These are phyloP conservation scores for Polypedilum pembai DNA, from an alignment of 1,140 invertebrate species.

Conservation along the genomic window DNA sequence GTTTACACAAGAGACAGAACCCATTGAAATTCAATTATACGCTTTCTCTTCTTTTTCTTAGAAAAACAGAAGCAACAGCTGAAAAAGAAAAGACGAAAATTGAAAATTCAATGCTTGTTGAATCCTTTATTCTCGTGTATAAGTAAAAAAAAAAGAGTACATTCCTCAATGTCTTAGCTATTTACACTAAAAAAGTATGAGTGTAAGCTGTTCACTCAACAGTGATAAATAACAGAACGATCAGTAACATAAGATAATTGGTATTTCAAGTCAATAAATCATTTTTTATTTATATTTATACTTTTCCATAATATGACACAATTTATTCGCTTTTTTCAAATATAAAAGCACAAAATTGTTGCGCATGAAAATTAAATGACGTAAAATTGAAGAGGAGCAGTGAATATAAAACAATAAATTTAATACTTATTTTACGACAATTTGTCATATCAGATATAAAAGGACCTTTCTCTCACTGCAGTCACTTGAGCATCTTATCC, in stretches of 20 bases:
- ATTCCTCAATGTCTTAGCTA: too few relatives aligned
- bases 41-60: too few relatives aligned
- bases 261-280: not conserved
- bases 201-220: not conserved
- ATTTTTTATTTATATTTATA: constrained; percentile 7
- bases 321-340: not conserved
- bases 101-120: too few relatives aligned
- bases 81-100: too few relatives aligned
- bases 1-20: too few relatives aligned
- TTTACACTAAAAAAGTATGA: too few relatives aligned
- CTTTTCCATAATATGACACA: not conserved
- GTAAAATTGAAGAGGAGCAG: not conserved
- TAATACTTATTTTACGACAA: constrained; percentile 13
- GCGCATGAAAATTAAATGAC: not conserved
- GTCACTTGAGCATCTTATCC: not conserved
- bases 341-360: not conserved
- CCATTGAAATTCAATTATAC: too few relatives aligned
- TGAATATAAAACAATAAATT: constrained; percentile 11
- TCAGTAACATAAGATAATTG: not conserved
- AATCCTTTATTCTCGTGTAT: too few relatives aligned
- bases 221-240: not conserved
- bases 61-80: too few relatives aligned
- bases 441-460: constrained; percentile 18
- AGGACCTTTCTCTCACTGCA: not conserved
- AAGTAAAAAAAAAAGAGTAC: too few relatives aligned